A percentile compares a stretch with the other conserved stretches of the same genome.
Conservation (phyloP, 2,888 invertebrate genomes). For the Agrotis exclamationis region DNA sequence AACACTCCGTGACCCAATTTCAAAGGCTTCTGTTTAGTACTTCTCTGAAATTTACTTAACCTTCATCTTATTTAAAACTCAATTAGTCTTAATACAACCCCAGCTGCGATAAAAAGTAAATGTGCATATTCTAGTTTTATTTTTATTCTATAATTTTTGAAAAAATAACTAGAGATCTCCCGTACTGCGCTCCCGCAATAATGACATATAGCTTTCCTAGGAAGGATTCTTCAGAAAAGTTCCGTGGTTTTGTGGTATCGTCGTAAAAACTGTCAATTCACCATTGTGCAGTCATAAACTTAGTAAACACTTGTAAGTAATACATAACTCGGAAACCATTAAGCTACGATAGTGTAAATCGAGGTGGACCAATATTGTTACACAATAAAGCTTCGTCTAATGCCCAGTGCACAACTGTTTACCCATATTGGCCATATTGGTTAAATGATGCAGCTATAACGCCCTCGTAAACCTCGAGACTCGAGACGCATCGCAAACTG, state of each 20-base stretch:
- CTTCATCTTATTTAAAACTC: background rate
- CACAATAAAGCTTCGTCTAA: conserved; percentile 53
- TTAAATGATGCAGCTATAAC: conserved; percentile 62
- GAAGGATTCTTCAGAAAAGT: background rate
- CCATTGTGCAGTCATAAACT: background rate
- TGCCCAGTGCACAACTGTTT: conserved; percentile 56
- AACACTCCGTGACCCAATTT: conserved; percentile 19
- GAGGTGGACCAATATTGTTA: conserved; percentile 54
- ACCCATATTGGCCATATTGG: conserved; percentile 61
- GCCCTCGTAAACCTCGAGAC: conserved; percentile 58
- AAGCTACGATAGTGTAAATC: conserved; percentile 43
- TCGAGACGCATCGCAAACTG: conserved; percentile 48
- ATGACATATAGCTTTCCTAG: background rate
- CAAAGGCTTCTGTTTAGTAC: conserved; percentile 15
- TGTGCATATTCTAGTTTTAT: conserved; percentile 4
- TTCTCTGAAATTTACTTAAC: background rate
- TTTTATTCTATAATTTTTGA: background rate
- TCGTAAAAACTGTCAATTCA: background rate
- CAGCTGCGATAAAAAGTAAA: conserved; percentile 2
- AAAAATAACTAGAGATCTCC: conserved; percentile 29
- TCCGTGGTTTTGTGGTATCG: background rate
- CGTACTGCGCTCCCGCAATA: background rate
- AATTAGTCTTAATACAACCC: background rate
- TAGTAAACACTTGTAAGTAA: conserved; percentile 6
- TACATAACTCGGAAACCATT: conserved; percentile 32